These are phyloP conservation scores for Metalampra italica DNA, from an alignment of 2,888 invertebrate species.

Conservation along the genomic window DNA sequence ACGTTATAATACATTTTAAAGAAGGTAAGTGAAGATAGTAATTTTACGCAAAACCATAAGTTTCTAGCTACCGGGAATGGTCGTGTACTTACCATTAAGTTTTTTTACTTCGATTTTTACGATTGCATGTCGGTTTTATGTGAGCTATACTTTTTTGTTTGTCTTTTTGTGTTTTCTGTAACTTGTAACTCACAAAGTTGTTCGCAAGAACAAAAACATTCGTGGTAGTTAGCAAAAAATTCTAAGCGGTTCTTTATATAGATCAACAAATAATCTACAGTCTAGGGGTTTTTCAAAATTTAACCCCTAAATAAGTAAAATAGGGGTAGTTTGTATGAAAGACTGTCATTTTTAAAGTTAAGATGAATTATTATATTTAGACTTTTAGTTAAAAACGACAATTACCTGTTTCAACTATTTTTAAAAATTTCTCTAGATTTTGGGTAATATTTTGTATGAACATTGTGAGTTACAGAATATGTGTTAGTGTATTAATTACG, in stretches of 20 bases:
- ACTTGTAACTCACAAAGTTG: background rate
- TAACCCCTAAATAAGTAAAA: too few relatives aligned
- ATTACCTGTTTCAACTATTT: background rate
- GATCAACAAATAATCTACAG: too few relatives aligned
- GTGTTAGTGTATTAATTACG: slow-evolving; percentile 10
- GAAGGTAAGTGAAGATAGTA: slow-evolving; percentile 1
- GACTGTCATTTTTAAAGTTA: too few relatives aligned
- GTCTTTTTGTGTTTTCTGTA: slow-evolving; percentile 15
- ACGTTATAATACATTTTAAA: background rate
- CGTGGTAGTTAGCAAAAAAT: too few relatives aligned
- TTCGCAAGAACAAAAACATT: too few relatives aligned
- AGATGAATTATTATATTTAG: too few relatives aligned
- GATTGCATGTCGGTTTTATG: slow-evolving; percentile 3
- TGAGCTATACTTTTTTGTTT: slow-evolving; percentile 8
- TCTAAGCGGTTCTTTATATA: too few relatives aligned
- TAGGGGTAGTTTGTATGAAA: too few relatives aligned
- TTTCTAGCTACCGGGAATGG: slow-evolving; percentile 12
- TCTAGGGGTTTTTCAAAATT: too few relatives aligned
- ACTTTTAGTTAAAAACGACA: too few relatives aligned
- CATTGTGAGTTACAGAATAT: slow-evolving; percentile 3
- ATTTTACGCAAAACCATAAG: slow-evolving; percentile 7
- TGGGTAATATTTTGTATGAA: too few relatives aligned
- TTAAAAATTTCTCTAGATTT: background rate
- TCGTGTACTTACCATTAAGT: slow-evolving; percentile 15
- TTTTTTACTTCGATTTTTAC: slow-evolving; percentile 9